phyloP scores from a whole-genome alignment of 2,113 vertebrate species.

The Chrysochloris asiatica region DNA sequence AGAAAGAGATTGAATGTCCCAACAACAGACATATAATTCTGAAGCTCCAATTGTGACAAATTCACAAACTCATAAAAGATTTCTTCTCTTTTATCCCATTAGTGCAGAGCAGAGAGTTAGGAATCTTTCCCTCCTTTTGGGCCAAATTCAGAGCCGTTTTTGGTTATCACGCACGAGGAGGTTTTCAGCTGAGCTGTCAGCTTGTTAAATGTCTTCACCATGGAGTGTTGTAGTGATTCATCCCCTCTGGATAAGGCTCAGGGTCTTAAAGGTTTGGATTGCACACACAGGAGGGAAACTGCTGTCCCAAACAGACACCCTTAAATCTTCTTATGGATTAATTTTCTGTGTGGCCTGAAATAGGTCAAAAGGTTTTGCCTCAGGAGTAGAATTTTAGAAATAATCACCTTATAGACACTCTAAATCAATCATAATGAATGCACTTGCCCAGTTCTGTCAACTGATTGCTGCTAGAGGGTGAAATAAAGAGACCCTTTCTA shows the following conservation, averaged over 20 bases:
- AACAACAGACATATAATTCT: constrained; percentile 29
- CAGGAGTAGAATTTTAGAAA: constrained; percentile 93
- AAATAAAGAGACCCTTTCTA: constrained; percentile 90
- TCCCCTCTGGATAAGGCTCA: constrained; percentile 81
- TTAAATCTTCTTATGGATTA: constrained; percentile 95
- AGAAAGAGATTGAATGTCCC: constrained; percentile 75
- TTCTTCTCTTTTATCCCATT: not conserved
- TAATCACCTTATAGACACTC: constrained; percentile 93
- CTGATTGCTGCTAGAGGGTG: constrained; percentile 90
- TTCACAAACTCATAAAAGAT: constrained; percentile 60
- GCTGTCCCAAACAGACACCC: constrained; percentile 83
- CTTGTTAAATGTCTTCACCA: constrained; percentile 80
- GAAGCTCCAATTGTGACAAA: constrained; percentile 60
- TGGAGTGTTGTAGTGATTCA: constrained; percentile 80
- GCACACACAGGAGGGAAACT: constrained; percentile 84
- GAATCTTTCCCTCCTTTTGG: not conserved
- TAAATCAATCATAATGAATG: constrained; percentile 99
- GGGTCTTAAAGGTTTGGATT: constrained; percentile 84
- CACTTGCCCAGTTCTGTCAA: constrained; percentile 90
- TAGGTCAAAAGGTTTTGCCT: constrained; percentile 94
- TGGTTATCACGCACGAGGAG: constrained; percentile 43
- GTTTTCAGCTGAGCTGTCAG: constrained; percentile 80
- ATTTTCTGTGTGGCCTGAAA: constrained; percentile 93
- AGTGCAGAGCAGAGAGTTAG: not conserved
- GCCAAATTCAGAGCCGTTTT: constrained; percentile 68